Evolutionary conservation across 2,888 invertebrate species (phyloP), one percentile per base, ranked within the genome.

Genomic region (Apamea anceps): DNA sequence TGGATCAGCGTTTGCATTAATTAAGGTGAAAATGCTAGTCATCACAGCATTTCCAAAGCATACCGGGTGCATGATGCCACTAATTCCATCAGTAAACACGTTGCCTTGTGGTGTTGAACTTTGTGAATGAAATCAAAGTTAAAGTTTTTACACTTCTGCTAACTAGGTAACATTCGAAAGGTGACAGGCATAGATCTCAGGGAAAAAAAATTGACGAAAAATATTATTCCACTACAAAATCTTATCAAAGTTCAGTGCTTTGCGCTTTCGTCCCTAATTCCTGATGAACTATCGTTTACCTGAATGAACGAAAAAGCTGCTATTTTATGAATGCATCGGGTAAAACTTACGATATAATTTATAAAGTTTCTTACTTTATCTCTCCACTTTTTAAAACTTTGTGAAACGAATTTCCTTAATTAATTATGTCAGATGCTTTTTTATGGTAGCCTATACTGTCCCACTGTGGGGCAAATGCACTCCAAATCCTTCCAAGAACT

Each of bases 161-260:
- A 0, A 99, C 99, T 93, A 99, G 97, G 93, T 98, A 99, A 94
- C 99, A 99, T 94, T 99, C 99, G 93, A 99, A 99, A 0, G 99
- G 99, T 0, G 99, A 99, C 1, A 51, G 99, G 99, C 25, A 99
- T 42, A 6, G 10, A 73, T 25, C 5, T 42, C 18, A 67, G 42
- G 68, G 7, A 32, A 45, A 68, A n/a, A 15, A 25, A 37, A 0
- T 0, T 32, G 32, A 13, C 25, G 25, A 25, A 37, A 66, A 37
- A 66, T 42, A 21, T 21, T 37, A 65, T 6, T n/a, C 67, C 18
- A n/a, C 42, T 6, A 45, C 45, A 45, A 45, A 45, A 45, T 45
- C n/a, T 42, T 18, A 42, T n/a, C n/a, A 67, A 25, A 51, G 25
- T 37, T 1, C 13, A 37, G 13, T 65, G 12, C 28, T n/a, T 42